Conservation (phyloP, 2,797 vertebrate genomes). For the Fratercula arctica region DNA sequence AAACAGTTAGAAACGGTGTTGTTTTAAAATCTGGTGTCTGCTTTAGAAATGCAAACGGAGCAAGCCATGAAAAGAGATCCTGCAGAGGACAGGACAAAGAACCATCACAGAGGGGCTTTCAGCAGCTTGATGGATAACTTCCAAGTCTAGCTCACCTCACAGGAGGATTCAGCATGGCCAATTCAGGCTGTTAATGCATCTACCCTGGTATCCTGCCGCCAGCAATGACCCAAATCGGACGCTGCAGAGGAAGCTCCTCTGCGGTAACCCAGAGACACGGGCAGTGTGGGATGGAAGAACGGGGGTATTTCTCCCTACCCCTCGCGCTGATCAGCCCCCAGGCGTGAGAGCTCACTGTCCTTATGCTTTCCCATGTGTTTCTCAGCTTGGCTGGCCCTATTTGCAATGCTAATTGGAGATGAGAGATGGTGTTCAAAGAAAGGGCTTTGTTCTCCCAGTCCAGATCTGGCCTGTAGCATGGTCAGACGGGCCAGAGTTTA, state of each 20-base stretch:
- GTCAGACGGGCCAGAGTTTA: not conserved
- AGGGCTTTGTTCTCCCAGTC: conserved; percentile 10
- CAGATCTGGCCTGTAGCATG: not conserved
- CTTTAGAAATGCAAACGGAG: conserved; percentile 45
- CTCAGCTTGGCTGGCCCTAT: not conserved
- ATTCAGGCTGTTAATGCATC: not conserved
- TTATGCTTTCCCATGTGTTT: conserved; percentile 51
- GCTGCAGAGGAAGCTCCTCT: not conserved
- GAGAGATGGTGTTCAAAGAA: conserved; percentile 31
- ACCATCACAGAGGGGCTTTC: conserved; percentile 2
- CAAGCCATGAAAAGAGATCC: not conserved
- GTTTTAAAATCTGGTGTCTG: not conserved
- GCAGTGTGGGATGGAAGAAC: not conserved
- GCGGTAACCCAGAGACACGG: not conserved
- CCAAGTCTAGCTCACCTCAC: conserved; percentile 48
- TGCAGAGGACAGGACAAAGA: conserved; percentile 43
- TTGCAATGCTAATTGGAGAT: conserved; percentile 55
- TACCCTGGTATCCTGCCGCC: not conserved
- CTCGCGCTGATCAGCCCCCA: not conserved
- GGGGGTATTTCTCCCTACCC: not conserved
- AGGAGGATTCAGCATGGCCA: not conserved
- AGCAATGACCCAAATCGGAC: not conserved
- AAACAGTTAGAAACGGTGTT: not conserved
- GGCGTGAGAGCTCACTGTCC: conserved; percentile 18
- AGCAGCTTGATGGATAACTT: not conserved